Base-by-base conservation (phyloP, 2,888 invertebrate species). In the Eumacrocentrus americanus region DNA sequence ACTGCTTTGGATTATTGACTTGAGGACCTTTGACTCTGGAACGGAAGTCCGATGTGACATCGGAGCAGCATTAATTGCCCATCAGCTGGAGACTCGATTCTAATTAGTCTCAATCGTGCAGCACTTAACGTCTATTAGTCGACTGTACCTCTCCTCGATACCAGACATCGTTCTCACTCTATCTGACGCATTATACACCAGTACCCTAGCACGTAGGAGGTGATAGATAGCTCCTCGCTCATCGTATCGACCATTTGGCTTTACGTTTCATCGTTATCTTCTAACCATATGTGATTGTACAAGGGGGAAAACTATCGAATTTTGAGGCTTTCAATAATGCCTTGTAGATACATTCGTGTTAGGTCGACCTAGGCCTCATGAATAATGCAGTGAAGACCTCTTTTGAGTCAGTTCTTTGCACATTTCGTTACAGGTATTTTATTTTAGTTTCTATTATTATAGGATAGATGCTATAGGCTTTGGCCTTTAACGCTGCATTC, bases 71-170 rank as follows among this genome's bases (percentile, higher is more conserved):
- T n/a, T n/a, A n/a, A n/a, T n/a, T n/a, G n/a, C n/a, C n/a, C n/a
- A n/a, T n/a, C n/a, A n/a, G n/a, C n/a, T n/a, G n/a, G n/a, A n/a
- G n/a, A n/a, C n/a, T n/a, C n/a, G n/a, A n/a, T n/a, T n/a, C n/a
- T n/a, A n/a, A n/a, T n/a, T n/a, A n/a, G n/a, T n/a, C n/a, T 40
- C 47, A 56, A 56, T 47, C 47, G 47, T 47, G 56, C 37, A 16
- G 46, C 38, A 56, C 46, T 56, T 47, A 54, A 54, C 29, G 47
- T 47, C 47, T 47, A 54, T 54, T 56, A 47, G 35, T 16, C 47
- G 20, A n/a, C 14, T 16, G 56, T 50, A 16, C 20, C 29, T 29
- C 9, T 29, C 9, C 5, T 9, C 29, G 29, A 29, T 48, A 57
- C 42, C 22, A 20, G 16, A 44, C 16, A 44, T 44, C 44, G 11